Conservation (phyloP, 2,113 vertebrate species). For the Psittacula cyanocephala region DNA sequence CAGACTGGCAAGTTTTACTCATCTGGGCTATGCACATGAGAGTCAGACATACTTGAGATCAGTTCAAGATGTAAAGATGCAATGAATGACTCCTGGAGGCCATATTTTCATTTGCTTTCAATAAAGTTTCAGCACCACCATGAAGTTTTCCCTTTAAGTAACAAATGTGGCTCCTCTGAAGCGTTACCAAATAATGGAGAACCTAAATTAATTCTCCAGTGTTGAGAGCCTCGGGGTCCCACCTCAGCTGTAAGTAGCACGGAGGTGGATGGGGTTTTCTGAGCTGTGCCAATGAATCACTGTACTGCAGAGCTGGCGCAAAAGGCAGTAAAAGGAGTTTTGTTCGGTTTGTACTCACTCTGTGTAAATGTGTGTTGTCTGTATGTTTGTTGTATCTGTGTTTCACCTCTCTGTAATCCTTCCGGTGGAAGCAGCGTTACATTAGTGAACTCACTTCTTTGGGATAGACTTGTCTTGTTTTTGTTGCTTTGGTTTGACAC, state of each 20-base stretch:
- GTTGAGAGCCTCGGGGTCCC: not conserved
- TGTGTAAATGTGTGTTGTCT: not conserved
- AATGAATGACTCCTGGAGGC: not conserved
- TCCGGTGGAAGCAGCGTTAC: not conserved
- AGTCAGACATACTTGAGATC: not conserved
- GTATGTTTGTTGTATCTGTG: slow-evolving; percentile 11
- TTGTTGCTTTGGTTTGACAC: not conserved
- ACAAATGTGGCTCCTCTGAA: not conserved
- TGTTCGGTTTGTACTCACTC: not conserved
- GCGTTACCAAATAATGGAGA: not conserved
- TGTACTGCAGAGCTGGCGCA: not conserved
- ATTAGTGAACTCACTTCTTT: not conserved
- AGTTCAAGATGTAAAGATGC: not conserved
- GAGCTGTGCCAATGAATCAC: not conserved
- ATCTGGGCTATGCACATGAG: accelerated
- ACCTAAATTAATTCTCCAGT: not conserved
- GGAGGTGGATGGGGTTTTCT: not conserved
- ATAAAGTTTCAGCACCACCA: not conserved
- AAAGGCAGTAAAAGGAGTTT: slow-evolving; percentile 61
- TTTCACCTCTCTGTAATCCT: not conserved
- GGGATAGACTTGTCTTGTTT: not conserved
- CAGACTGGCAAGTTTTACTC: not conserved
- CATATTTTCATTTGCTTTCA: not conserved
- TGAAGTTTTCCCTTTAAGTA: not conserved
- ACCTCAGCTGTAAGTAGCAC: not conserved